These are phyloP conservation scores for Zoanthus sociatus DNA, from an alignment of 92 coral and sea anemone genomes.

Conservation along the genomic window DNA sequence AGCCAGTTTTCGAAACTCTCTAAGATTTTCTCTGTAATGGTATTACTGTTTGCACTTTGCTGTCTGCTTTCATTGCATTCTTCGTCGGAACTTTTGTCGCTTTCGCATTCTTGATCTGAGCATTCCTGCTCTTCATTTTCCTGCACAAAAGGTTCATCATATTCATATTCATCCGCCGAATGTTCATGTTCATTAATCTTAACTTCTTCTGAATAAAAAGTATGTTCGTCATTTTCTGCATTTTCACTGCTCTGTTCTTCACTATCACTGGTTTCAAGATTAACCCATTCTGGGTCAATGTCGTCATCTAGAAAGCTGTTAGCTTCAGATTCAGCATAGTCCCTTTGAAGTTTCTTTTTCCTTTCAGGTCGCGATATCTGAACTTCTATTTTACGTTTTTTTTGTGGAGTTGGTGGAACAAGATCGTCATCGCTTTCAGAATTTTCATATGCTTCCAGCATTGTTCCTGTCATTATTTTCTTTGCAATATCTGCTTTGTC, in stretches of 20 bases:
- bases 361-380: not conserved
- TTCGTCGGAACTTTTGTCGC: constrained; percentile 4
- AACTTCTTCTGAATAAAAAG: not conserved
- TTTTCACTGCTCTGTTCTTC: constrained; percentile 8
- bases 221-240: not conserved
- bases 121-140: constrained; percentile 17
- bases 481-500: constrained; percentile 9
- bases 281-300: not conserved
- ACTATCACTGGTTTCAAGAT: not conserved
- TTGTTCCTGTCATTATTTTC: constrained; percentile 5
- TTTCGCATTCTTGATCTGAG: constrained; percentile 28
- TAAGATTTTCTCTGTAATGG: not conserved
- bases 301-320: constrained; percentile 7
- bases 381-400: not conserved
- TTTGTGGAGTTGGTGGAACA: constrained; percentile 2
- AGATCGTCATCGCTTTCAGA: constrained; percentile 3
- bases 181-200: not conserved
- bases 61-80: constrained; percentile 2
- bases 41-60: constrained; percentile 17
- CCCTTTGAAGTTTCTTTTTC: not conserved
- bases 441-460: not conserved
- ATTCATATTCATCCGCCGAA: constrained; percentile 14
- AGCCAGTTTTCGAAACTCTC: constrained; percentile 59
- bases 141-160: not conserved
- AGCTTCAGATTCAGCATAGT: constrained; percentile 10